Percentiles rank a stretch among this genome's conserved stretches.
These are phyloP conservation scores for Gorsachius magnificus DNA, from an alignment of 2,797 vertebrate genomes.

Conservation along the genomic window DNA sequence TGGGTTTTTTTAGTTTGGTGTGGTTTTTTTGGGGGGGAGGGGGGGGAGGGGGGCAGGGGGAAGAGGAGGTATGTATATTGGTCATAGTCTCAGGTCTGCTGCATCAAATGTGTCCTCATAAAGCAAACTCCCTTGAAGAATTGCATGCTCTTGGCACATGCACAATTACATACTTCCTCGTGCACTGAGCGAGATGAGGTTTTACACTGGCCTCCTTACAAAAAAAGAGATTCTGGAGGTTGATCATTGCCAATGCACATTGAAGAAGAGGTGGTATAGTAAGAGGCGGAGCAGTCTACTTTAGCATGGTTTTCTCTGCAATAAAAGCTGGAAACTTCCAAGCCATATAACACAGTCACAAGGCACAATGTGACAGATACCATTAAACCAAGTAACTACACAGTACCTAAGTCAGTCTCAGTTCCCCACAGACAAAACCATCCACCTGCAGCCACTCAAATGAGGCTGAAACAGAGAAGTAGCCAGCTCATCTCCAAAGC, in stretches of 20 bases:
- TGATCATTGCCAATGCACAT: neutral
- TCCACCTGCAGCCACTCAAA: neutral
- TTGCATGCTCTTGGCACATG: fast-evolving
- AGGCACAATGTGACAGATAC: neutral
- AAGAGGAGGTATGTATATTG: neutral
- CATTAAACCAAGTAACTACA: neutral
- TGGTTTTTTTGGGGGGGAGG: no score
- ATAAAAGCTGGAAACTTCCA: neutral
- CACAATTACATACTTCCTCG: neutral
- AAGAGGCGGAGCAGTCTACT: neutral
- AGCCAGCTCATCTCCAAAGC: neutral
- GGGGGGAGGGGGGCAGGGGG: no score
- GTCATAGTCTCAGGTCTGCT: neutral
- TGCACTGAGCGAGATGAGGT: neutral
- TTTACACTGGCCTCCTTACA: neutral
- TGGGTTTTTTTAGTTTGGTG: no score
- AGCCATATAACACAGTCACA: neutral
- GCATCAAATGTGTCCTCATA: neutral
- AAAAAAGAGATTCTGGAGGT: neutral
- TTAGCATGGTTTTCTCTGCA: neutral
- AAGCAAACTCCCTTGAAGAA: neutral
- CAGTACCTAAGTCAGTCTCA: neutral
- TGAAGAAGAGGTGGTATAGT: neutral
- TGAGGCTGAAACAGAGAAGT: neutral
- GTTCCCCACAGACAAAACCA: neutral